Percentiles rank a stretch among this genome's conserved stretches.
Conservation (phyloP, 2,888 invertebrate species). For the Noctua comes region DNA sequence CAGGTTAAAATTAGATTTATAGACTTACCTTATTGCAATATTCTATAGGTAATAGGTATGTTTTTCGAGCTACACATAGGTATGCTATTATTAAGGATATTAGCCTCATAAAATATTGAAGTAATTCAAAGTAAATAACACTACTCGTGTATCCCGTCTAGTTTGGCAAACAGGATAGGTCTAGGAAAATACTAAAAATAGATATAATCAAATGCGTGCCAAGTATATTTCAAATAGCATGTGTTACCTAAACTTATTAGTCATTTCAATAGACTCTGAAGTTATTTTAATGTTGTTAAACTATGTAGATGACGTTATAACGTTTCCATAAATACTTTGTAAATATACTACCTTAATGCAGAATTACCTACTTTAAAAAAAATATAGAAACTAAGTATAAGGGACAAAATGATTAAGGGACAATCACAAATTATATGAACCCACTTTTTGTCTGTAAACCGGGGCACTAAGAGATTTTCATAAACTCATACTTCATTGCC, state of each 20-base stretch:
- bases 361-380: not conserved
- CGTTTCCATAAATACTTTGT: not conserved
- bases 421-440: not conserved
- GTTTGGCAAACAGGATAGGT: conserved; percentile 39
- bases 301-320: not conserved
- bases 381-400: no score
- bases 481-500: not conserved
- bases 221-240: not conserved
- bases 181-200: conserved; percentile 46
- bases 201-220: not conserved
- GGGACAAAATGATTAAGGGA: not conserved
- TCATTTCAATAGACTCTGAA: not conserved
- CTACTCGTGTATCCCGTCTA: conserved; percentile 1
- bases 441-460: not conserved
- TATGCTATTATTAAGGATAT: conserved; percentile 36
- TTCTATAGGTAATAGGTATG: not conserved
- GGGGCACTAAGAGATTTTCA: not conserved
- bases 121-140: not conserved
- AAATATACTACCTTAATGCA: not conserved
- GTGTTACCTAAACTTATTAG: conserved; percentile 1
- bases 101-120: conserved; percentile 13
- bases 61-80: not conserved
- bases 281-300: not conserved
- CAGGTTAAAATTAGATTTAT: not conserved
- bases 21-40: not conserved